These are phyloP conservation scores for Tenrec ecaudatus DNA, from an alignment of 2,113 vertebrate species.

Conservation along the genomic window DNA sequence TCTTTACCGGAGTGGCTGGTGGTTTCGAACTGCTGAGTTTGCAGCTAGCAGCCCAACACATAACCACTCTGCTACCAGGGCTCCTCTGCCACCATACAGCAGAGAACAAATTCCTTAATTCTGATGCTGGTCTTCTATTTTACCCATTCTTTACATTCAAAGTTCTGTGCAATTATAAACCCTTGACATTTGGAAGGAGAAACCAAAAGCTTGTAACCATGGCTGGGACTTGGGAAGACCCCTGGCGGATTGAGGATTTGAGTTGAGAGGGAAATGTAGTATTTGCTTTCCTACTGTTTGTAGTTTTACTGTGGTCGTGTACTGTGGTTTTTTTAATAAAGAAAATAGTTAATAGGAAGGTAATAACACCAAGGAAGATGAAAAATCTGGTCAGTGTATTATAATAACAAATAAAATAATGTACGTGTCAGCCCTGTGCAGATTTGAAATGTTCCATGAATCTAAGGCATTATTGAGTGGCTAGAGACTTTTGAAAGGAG, in stretches of 20 bases:
- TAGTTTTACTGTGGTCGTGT: rapidly evolving
- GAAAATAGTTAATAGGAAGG: neutral
- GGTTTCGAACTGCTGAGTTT: no score
- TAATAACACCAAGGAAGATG: no score
- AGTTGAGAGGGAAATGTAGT: rapidly evolving
- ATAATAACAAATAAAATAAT: neutral
- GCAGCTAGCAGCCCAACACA: no score
- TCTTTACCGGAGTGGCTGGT: no score
- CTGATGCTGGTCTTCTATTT: neutral
- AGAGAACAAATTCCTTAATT: neutral
- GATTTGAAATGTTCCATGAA: rapidly evolving
- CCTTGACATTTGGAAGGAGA: neutral
- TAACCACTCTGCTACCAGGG: no score
- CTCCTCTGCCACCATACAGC: no score
- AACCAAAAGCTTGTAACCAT: neutral
- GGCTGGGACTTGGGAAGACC: rapidly evolving
- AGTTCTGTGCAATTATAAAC: no score
- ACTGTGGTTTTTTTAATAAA: no score
- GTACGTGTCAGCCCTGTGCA: rapidly evolving
- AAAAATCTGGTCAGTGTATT: rapidly evolving
- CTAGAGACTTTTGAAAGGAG: neutral
- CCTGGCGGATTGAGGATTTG: no score
- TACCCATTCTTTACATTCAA: neutral
- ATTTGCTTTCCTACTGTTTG: rapidly evolving
- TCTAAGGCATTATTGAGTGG: rapidly evolving